Evolutionary conservation across 2,797 vertebrate genomes (phyloP).

Genomic region (Rhincodon typus): DNA sequence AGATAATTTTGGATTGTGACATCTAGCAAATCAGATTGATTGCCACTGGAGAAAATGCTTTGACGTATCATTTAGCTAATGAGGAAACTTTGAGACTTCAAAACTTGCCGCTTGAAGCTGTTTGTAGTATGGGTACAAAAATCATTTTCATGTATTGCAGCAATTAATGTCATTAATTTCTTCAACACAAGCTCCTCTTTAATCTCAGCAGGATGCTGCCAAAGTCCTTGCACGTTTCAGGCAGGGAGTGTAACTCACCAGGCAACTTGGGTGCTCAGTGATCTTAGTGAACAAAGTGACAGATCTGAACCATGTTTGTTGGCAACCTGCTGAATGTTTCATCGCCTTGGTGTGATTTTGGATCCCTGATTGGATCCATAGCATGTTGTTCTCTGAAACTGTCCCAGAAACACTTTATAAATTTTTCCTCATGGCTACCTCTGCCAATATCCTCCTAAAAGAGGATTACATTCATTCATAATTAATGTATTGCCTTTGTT

Average conservation of each 20-base stretch:
- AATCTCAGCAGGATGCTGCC: background rate
- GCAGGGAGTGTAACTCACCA: no score
- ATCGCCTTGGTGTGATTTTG: background rate
- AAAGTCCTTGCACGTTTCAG: no score
- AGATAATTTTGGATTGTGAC: background rate
- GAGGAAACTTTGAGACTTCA: background rate
- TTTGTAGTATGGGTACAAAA: background rate
- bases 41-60: background rate
- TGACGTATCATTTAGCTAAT: background rate
- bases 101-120: background rate
- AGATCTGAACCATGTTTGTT: no score
- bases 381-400: no score
- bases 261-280: background rate
- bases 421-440: no score
- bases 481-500: no score
- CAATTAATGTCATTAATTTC: background rate
- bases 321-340: no score
- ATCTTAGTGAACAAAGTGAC: background rate
- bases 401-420: no score
- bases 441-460: no score
- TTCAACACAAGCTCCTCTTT: no score
- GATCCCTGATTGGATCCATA: background rate
- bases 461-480: no score
- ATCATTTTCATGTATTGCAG: background rate
- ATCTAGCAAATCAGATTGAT: background rate